These are phyloP conservation scores for Sciurus carolinensis DNA, from an alignment of 2,797 vertebrate species.

Conservation along the genomic window DNA sequence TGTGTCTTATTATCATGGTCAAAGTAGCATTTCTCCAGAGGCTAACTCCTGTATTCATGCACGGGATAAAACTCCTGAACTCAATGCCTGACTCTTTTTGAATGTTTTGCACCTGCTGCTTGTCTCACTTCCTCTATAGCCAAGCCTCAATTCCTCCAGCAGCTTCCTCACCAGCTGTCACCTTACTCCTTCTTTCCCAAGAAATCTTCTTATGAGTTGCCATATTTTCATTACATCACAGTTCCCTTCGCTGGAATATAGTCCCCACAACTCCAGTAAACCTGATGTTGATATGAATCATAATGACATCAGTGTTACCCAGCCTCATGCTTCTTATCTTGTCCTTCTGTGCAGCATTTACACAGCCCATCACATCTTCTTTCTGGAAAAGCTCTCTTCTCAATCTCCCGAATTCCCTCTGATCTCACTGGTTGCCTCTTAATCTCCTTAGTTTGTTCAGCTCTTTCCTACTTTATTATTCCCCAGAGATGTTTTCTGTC, in stretches of 20 bases:
- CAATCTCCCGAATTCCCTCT: too few species aligned
- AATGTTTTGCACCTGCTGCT: neutral
- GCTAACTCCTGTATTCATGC: rapidly evolving
- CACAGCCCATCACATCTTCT: neutral
- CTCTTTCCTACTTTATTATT: neutral
- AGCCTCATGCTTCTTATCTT: rapidly evolving
- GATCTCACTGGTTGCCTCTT: neutral
- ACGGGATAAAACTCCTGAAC: neutral
- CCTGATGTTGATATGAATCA: too few species aligned
- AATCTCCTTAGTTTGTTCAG: rapidly evolving
- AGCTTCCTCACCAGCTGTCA: neutral
- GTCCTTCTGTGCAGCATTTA: neutral
- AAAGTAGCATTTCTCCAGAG: neutral
- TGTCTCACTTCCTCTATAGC: neutral
- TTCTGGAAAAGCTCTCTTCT: neutral
- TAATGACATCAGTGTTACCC: neutral
- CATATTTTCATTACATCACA: rapidly evolving
- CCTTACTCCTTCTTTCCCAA: neutral
- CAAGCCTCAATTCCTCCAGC: rapidly evolving
- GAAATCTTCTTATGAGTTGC: neutral
- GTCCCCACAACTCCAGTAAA: rapidly evolving
- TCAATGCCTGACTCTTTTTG: neutral
- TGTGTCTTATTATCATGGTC: rapidly evolving
- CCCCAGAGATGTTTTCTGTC: neutral
- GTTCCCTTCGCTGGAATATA: too few species aligned